phyloP scores from a whole-genome alignment of 2,113 vertebrate species.

The Brachirus orientalis region DNA sequence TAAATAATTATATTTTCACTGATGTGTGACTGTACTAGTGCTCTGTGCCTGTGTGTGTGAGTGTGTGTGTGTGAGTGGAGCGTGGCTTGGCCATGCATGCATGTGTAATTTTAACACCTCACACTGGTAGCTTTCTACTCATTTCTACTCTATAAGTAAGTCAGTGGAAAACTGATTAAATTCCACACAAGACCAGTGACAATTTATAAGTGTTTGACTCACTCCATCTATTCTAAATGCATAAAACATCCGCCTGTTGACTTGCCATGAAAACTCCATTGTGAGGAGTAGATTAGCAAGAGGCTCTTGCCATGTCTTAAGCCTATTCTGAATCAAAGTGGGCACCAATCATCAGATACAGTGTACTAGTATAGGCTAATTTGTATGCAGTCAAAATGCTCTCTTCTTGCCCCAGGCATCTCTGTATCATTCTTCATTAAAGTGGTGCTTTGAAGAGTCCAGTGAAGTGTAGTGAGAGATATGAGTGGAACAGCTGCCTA shows the following conservation, averaged over 20 bases:
- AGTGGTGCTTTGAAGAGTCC: constrained; percentile 73
- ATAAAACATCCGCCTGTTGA: constrained; percentile 63
- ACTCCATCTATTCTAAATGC: constrained; percentile 60
- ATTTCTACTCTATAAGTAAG: constrained; percentile 43
- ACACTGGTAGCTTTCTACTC: constrained; percentile 23
- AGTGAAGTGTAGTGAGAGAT: constrained; percentile 67
- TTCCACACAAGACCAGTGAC: constrained; percentile 40
- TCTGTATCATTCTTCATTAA: constrained; percentile 73
- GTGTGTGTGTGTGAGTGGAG: neutral
- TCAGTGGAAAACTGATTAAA: constrained; percentile 54
- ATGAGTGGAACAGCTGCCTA: constrained; percentile 64
- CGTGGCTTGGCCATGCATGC: neutral
- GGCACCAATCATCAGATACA: constrained; percentile 66
- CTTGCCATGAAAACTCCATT: constrained; percentile 55
- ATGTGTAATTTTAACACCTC: constrained; percentile 12
- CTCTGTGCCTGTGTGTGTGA: neutral
- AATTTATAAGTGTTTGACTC: constrained; percentile 47
- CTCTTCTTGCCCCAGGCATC: constrained; percentile 63
- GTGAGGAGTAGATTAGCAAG: constrained; percentile 59
- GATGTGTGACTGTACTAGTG: neutral
- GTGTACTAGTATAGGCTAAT: constrained; percentile 50
- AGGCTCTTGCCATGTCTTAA: constrained; percentile 59
- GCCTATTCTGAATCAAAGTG: constrained; percentile 47
- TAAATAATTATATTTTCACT: neutral
- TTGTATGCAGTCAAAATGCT: constrained; percentile 70